phyloP scores from a whole-genome alignment of 2,113 vertebrate genomes.

The Pelvicachromis taeniatus region DNA sequence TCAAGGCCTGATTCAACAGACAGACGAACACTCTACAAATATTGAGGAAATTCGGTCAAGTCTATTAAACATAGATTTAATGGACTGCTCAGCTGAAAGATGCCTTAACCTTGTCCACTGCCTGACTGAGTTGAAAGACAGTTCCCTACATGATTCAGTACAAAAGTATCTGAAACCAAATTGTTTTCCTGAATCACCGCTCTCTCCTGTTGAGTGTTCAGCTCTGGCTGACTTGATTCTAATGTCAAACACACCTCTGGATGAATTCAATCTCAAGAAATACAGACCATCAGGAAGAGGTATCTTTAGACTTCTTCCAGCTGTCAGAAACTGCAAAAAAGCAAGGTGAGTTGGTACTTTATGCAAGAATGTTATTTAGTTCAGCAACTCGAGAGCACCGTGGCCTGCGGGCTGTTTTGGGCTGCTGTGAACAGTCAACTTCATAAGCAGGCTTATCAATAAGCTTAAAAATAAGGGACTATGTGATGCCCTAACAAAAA shows the following conservation, averaged over 20 bases:
- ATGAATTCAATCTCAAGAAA: slow-evolving; percentile 15
- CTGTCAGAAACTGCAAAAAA: slow-evolving; percentile 19
- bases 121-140: slow-evolving; percentile 24
- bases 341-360: neutral
- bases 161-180: neutral
- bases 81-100: neutral
- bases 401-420: neutral
- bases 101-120: slow-evolving; percentile 37
- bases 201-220: slow-evolving; percentile 18
- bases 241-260: neutral
- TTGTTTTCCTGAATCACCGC: neutral
- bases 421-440: neutral
- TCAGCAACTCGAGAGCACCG: neutral
- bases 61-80: fast-evolving
- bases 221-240: slow-evolving; percentile 20
- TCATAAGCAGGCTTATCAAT: neutral
- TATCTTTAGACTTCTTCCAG: slow-evolving; percentile 15
- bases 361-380: neutral
- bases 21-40: neutral
- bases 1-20: slow-evolving; percentile 18
- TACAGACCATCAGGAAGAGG: neutral
- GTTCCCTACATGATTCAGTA: neutral
- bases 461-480: neutral
- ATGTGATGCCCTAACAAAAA: neutral
- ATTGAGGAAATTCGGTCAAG: neutral